Evolutionary conservation across 2,113 vertebrate species (phyloP).

Genomic region (Damaliscus lunatus): DNA sequence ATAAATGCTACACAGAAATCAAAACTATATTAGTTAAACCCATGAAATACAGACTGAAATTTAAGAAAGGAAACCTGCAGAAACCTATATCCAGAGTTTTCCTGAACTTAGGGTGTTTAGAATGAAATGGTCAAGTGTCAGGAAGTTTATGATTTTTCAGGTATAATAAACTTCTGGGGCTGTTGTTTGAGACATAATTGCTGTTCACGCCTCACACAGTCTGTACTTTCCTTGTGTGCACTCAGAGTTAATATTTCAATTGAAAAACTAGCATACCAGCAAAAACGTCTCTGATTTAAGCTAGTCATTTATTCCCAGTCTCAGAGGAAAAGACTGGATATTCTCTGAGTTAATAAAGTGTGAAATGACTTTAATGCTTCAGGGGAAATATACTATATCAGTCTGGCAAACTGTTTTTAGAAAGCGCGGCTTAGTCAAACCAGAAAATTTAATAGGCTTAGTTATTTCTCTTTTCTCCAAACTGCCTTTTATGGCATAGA

Average conservation of each 20-base stretch:
- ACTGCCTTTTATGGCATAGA: neutral
- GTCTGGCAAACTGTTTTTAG: neutral
- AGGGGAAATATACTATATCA: neutral
- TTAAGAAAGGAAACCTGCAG: neutral
- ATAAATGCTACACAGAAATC: neutral
- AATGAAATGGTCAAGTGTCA: neutral
- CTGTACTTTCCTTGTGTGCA: neutral
- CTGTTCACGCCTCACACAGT: neutral
- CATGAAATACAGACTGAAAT: neutral
- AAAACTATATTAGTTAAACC: neutral
- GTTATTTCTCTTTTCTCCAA: constrained; percentile 19
- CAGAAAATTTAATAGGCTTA: neutral
- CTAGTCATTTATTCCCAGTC: neutral
- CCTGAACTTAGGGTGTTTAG: neutral
- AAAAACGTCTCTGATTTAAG: neutral
- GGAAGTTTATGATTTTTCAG: neutral
- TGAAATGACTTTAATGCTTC: constrained; percentile 23
- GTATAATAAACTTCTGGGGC: neutral
- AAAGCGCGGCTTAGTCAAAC: neutral
- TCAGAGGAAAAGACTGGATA: neutral
- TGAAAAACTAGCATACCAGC: neutral
- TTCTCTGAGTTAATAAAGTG: neutral
- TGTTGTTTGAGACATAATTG: neutral
- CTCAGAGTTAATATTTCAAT: neutral
- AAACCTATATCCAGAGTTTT: neutral